phyloP scores from a whole-genome alignment of 92 coral and sea anemone genomes.

The Zoanthus gigantus region DNA sequence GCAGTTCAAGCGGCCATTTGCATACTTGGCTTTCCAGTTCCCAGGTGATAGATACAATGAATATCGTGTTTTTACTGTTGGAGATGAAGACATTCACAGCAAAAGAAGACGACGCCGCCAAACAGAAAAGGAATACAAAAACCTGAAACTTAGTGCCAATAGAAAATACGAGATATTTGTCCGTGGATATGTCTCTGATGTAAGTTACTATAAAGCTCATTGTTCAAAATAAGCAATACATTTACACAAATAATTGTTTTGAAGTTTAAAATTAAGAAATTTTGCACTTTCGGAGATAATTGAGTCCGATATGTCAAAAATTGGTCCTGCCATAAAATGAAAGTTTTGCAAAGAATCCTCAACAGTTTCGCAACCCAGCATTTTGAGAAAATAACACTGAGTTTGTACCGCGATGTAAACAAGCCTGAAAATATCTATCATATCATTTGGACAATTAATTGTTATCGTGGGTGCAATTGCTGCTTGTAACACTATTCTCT shows the following conservation, averaged over 20 bases:
- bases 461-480: too few species aligned
- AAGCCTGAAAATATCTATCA: too few species aligned
- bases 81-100: slow-evolving; percentile 44
- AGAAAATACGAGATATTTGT: slow-evolving; percentile 56
- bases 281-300: background rate
- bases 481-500: too few species aligned
- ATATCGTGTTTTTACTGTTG: slow-evolving; percentile 62
- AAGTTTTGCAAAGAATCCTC: too few species aligned
- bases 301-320: background rate
- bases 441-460: too few species aligned
- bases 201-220: slow-evolving; percentile 13
- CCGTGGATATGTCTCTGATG: slow-evolving; percentile 69
- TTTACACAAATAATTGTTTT: background rate
- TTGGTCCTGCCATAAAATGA: too few species aligned
- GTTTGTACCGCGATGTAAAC: too few species aligned
- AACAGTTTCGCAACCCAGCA: too few species aligned
- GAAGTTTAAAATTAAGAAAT: too few species aligned
- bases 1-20: background rate
- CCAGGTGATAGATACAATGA: slow-evolving; percentile 44
- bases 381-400: too few species aligned
- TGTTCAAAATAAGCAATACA: background rate
- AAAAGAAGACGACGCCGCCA: slow-evolving; percentile 39
- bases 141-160: slow-evolving; percentile 61
- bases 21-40: background rate
- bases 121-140: slow-evolving; percentile 34